Base-by-base conservation (phyloP, 2,797 vertebrate genomes). In the Cottoperca gobio region DNA sequence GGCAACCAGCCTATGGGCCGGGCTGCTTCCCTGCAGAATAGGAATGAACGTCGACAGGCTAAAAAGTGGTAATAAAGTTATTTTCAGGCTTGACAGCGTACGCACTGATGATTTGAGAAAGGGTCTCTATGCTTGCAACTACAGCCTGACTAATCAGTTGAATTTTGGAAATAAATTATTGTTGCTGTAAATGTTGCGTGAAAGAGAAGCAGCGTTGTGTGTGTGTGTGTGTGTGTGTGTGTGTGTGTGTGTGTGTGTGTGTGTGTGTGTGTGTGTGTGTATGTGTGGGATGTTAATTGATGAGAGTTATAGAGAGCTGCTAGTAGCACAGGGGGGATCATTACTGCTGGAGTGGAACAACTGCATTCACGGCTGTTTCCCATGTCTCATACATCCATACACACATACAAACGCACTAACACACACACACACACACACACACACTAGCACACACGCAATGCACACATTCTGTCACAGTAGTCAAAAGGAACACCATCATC, bases 251-350 rank as follows among this genome's bases (percentile, higher is more conserved):
- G 64, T 69, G 54, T 76, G 67, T 71, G 60, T 50, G 77, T 58
- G 52, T 80, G 70, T 79, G 86, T 55, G 81, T 55, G 81, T 57
- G 64, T 52, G 58, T 12, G 11, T 39, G 50, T 33, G 63, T 61
- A 74, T 19, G 55, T 6, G 65, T 54, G 59, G 86, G 90, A 92
- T 92, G 94, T 93, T 95, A 95, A 95, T 95, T 96, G 94, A 95
- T 95, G 94, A 95, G 92, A 91, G 90, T 94, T 95, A 94, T 93
- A 92, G 92, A 93, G 91, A 92, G 89, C 91, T 93, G 93, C 91
- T 92, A 87, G 89, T 91, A 92, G 92, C 93, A 94, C 94, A 91
- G 78, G 91, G 94, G 92, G 93, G 89, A 95, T 96, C 94, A 95
- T 95, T 95, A 95, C 90, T 87, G 87, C 86, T 88, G 86, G 86